Conservation (phyloP, 2,797 vertebrate genomes). For the Enteromius fasciolatus region DNA sequence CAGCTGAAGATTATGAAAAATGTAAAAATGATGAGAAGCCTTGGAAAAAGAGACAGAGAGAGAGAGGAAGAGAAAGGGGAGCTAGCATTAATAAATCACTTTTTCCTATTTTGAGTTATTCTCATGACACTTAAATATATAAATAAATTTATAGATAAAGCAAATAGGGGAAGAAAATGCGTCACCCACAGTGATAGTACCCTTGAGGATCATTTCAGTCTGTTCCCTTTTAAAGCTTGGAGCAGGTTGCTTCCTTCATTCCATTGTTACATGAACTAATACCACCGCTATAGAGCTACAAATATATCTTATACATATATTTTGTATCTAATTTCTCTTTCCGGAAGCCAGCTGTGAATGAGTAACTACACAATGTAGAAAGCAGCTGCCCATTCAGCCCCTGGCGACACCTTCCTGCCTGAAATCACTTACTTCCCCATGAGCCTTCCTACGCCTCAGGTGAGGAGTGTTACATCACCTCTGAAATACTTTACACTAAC, state of each 20-base stretch:
- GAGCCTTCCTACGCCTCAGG: constrained; percentile 69
- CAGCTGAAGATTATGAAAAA: constrained; percentile 74
- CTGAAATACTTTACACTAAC: not conserved
- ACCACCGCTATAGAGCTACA: constrained; percentile 63
- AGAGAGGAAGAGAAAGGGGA: constrained; percentile 61
- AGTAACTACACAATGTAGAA: constrained; percentile 62
- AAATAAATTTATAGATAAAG: constrained; percentile 79
- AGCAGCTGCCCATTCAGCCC: constrained; percentile 23
- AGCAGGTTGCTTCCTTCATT: constrained; percentile 73
- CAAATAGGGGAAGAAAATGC: constrained; percentile 62
- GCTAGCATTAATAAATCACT: constrained; percentile 77
- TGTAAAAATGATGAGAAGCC: constrained; percentile 66
- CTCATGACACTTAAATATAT: constrained; percentile 71
- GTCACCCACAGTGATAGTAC: constrained; percentile 71
- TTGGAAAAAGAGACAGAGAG: constrained; percentile 52
- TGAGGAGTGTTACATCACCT: constrained; percentile 61
- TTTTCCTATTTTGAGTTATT: constrained; percentile 61
- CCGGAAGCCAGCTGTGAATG: constrained; percentile 62
- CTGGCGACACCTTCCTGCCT: constrained; percentile 46
- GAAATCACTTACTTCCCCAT: constrained; percentile 61
- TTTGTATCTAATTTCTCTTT: constrained; percentile 61
- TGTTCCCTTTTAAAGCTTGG: constrained; percentile 80
- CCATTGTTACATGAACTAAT: constrained; percentile 67
- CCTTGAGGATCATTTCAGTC: constrained; percentile 81
- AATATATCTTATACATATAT: constrained; percentile 58